phyloP scores from a whole-genome alignment of 2,888 invertebrate species.

The Tethea ocularis region DNA sequence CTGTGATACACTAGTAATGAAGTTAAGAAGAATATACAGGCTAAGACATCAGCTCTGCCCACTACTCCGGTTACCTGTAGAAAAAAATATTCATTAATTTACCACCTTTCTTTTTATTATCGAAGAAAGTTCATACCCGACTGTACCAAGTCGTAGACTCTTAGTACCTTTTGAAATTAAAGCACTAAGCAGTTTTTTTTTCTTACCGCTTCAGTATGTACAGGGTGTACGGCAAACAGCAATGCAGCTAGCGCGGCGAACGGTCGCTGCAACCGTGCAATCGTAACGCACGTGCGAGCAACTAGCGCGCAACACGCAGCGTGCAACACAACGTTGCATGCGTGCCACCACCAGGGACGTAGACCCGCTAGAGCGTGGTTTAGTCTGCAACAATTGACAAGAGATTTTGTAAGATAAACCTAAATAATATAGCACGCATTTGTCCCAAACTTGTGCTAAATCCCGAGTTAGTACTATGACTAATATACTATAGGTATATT shows the following conservation, averaged over 20 bases:
- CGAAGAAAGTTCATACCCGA: too few relatives aligned
- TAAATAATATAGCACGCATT: too few relatives aligned
- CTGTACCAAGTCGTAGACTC: too few relatives aligned
- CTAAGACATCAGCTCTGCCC: conserved; percentile 93
- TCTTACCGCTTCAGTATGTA: conserved; percentile 94
- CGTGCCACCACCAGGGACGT: conserved; percentile 91
- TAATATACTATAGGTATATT: too few relatives aligned
- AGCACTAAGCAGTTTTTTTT: too few relatives aligned
- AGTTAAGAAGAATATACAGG: conserved; percentile 92
- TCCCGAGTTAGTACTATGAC: too few relatives aligned
- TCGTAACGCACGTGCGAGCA: conserved; percentile 87
- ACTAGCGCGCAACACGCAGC: conserved; percentile 89
- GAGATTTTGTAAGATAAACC: too few relatives aligned
- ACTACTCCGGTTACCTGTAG: conserved; percentile 93
- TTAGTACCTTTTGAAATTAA: too few relatives aligned
- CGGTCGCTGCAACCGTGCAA: conserved; percentile 87
- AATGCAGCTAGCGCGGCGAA: conserved; percentile 89
- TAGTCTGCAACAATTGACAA: conserved; percentile 83
- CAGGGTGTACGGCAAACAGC: conserved; percentile 93
- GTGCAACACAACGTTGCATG: conserved; percentile 91
- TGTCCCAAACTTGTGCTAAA: too few relatives aligned
- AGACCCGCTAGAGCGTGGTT: conserved; percentile 90
- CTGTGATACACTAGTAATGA: conserved; percentile 92
- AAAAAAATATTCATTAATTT: conserved; percentile 23
- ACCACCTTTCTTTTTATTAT: not conserved